phyloP scores from a whole-genome alignment of 2,888 invertebrate species.

The Blastobasis lacticolella region DNA sequence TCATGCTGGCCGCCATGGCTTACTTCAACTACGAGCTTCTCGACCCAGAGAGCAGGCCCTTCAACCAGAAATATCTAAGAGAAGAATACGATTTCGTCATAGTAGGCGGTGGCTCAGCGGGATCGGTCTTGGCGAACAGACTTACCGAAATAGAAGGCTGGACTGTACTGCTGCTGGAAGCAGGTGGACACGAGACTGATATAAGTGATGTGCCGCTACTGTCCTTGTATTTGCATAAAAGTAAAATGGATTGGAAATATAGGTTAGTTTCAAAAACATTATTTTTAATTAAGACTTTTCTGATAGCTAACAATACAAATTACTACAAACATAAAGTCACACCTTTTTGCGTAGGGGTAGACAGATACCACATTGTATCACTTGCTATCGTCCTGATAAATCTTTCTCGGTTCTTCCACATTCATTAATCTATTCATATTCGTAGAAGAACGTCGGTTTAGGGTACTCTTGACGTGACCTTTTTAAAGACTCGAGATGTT shows the following conservation, averaged over 20 bases:
- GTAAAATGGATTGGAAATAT: conserved; percentile 93
- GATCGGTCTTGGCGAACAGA: conserved; percentile 87
- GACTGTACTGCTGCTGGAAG: conserved; percentile 87
- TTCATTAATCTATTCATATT: too few species aligned
- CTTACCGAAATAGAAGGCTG: conserved; percentile 84
- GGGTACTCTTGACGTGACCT: too few species aligned
- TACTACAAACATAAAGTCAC: too few species aligned
- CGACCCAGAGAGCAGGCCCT: conserved; percentile 88
- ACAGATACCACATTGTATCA: too few species aligned
- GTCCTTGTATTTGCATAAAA: conserved; percentile 91
- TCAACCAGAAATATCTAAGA: conserved; percentile 77
- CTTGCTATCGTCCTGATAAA: too few species aligned
- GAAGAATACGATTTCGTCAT: conserved; percentile 87
- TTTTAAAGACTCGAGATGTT: too few species aligned
- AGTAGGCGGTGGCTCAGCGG: conserved; percentile 89
- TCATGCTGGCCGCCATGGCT: conserved; percentile 82
- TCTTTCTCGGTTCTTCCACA: too few species aligned
- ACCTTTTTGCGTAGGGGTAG: too few species aligned
- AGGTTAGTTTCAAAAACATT: conserved; percentile 57
- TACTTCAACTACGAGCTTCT: conserved; percentile 90
- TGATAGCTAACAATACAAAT: too few species aligned
- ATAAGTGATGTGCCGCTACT: conserved; percentile 89
- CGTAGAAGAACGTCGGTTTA: too few species aligned
- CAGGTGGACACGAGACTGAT: conserved; percentile 91
- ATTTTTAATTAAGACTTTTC: too few species aligned